Evolutionary conservation across 1,140 invertebrate species (phyloP), one percentile per base, ranked within the genome.

Genomic region (Ladona fulva): DNA sequence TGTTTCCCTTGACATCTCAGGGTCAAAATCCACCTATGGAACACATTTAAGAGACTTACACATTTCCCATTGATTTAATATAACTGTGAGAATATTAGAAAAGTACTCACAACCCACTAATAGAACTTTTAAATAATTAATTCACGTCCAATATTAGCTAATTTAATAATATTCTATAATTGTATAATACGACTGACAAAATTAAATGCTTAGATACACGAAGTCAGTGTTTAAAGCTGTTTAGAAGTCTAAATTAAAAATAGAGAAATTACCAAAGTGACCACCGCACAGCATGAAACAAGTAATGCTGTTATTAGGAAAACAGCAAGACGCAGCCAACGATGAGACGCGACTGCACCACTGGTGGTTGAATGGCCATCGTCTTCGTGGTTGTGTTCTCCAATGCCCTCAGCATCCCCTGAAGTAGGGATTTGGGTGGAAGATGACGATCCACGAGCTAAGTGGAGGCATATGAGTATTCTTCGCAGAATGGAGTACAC

Each of bases 261-360:
- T n/a, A n/a, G n/a, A n/a, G n/a, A n/a, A 37, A 87, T 88, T 87
- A 93, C 92, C 86, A 93, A 84, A 80, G 91, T 91, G 37, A 93
- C 89, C 29, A 92, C 88, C 42, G 91, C 89, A 81, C 90, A 92
- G 0, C 89, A 84, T 10, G 89, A 88, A 76, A 92, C 89, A 22
- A 93, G 85, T 42, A 87, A 82, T n/a, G 90, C 88, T 11, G 90
- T 88, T 8, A 92, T 85, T 11, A 92, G 81, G 82, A 92, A 93
- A 81, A 92, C 89, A 1, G 90, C 87, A 42, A 93, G 82, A 78
- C 92, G 85, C 22, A 93, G 84, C 82, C 88, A 91, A 44, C 89
- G 85, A 81, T 89, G 91, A 77, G 86, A 88, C 42, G 89, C 87
- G 22, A 92, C 89, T 24, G 92, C 88, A 84, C 90, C 86, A 77